Evolutionary conservation across 2,797 vertebrate genomes (phyloP).

Genomic region (Pangasius sanitwongsei): DNA sequence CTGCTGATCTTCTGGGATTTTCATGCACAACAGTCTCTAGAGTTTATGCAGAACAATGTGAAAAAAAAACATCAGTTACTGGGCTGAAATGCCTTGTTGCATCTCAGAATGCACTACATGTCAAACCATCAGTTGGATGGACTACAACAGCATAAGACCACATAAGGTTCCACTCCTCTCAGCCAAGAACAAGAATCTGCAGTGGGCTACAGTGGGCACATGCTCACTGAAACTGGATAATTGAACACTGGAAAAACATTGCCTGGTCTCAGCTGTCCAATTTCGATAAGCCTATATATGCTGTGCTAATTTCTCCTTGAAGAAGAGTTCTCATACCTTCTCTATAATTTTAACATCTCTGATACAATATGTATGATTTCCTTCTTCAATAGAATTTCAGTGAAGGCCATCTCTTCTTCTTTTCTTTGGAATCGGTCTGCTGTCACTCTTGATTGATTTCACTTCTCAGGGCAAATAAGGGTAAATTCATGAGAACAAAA

Average conservation of each 20-base stretch:
- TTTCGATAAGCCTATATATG: background rate
- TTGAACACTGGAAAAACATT: background rate
- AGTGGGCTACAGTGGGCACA: background rate
- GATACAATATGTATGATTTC: background rate
- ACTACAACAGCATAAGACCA: background rate
- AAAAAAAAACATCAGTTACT: background rate
- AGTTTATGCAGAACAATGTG: background rate
- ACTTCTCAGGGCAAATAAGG: background rate
- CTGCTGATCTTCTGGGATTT: background rate
- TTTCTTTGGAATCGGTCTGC: background rate
- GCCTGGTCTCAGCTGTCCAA: background rate
- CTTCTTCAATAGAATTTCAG: background rate
- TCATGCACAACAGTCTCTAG: background rate
- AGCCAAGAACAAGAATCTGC: background rate
- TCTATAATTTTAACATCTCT: background rate
- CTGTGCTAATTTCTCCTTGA: background rate
- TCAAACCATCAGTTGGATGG: background rate
- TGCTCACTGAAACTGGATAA: background rate
- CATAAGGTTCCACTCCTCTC: background rate
- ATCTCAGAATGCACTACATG: background rate
- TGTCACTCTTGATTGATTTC: background rate
- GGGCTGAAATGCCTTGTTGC: background rate
- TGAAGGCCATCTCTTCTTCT: background rate
- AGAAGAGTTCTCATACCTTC: background rate
- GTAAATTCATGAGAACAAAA: background rate